Evolutionary conservation across 2,797 vertebrate species (phyloP).

Genomic region (Myiotriccus ornatus): DNA sequence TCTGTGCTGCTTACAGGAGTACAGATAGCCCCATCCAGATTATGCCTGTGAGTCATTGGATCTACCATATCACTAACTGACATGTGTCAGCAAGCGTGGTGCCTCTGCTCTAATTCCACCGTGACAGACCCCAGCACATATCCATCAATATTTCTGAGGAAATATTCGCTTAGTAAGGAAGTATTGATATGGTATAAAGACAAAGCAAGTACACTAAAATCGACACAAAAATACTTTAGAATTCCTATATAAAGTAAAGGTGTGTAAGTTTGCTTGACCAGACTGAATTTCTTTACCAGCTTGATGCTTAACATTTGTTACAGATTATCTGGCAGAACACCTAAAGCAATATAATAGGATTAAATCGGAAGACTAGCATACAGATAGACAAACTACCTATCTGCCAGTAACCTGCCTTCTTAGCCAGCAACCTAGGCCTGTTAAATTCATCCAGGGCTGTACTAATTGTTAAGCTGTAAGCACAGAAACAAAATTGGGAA

Average conservation of each 20-base stretch:
- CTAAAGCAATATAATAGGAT: background rate
- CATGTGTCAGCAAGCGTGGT: fast-evolving
- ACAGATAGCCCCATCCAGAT: background rate
- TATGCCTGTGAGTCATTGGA: fast-evolving
- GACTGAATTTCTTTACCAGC: background rate
- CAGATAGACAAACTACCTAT: background rate
- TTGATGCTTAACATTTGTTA: background rate
- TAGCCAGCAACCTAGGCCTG: background rate
- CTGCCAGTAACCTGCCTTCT: background rate
- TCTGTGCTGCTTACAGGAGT: background rate
- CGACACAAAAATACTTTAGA: background rate
- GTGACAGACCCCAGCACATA: background rate
- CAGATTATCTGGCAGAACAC: background rate
- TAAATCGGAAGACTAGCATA: background rate
- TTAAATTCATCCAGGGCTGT: background rate
- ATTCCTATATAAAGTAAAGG: background rate
- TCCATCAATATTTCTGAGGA: background rate
- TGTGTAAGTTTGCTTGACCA: background rate
- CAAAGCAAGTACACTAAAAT: background rate
- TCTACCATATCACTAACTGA: background rate
- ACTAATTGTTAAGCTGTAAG: background rate
- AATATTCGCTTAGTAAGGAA: background rate
- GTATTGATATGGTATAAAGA: background rate
- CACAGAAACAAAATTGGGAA: background rate
- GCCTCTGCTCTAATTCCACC: background rate